Evolutionary conservation across 1,140 invertebrate genomes (phyloP), one percentile per base, ranked within the genome.

Genomic region (Cepaea nemoralis): DNA sequence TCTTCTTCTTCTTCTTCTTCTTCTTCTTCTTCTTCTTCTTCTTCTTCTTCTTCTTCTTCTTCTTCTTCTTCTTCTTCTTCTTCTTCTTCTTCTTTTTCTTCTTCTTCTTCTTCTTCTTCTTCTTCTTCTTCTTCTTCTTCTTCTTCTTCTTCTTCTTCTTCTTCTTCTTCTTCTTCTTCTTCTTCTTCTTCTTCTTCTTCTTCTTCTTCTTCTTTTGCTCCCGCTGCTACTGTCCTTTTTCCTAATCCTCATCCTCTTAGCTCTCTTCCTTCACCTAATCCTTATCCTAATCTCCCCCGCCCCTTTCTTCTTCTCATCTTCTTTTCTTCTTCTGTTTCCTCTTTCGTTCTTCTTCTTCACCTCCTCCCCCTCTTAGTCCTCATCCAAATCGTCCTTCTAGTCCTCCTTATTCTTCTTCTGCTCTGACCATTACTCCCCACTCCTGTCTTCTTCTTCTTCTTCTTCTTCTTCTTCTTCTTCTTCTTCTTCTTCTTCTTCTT

Each of bases 61-160:
- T 77, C 27, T 50, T 48, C 66, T 70, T 69, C 33, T 69, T 59
- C 69, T 35, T 37, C 39, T 77, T 59, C 48, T 31, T 70, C 39
- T 63, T 59, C 37, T 42, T 67, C 40, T 40, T 39, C 33, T 66
- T 48, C 45, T 22, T 66, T 67, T 70, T 45, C 45, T 48, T 35
- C 24, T 70, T 40, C 39, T 35, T 48, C 39, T 74, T 69, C 55
- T 35, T 50, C 19, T 48, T 48, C 19, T 19, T 48, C 19, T 48
- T 19, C 8, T 48, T 48, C 8, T 48, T 48, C 19, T 19, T 48
- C 19, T 19, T 19, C 19, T 48, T 48, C 45, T 48, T 48, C 19
- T 19, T 48, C 19, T 48, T 19, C 19, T 48, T 48, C 45, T 12
- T 48, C 19, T 48, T 48, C 19, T 48, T 48, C 45, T 48, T 48